phyloP scores from a whole-genome alignment of 2,113 vertebrate genomes.

The Oreotrochilus melanogaster region DNA sequence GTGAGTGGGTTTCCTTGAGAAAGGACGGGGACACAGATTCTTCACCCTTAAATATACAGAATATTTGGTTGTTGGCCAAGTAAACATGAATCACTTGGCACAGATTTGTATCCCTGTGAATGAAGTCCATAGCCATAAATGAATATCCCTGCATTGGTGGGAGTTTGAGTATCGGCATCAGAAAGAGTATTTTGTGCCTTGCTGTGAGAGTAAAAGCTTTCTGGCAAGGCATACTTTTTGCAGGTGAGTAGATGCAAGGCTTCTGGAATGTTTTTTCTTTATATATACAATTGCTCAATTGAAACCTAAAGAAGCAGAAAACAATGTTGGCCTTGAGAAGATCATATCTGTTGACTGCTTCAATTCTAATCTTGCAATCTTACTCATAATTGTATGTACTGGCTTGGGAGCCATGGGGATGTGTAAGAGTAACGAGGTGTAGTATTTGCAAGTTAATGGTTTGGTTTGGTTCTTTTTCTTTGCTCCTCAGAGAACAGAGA shows the following conservation, averaged over 20 bases:
- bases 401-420: not conserved
- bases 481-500: not conserved
- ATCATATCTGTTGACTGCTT: not conserved
- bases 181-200: not conserved
- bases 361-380: not conserved
- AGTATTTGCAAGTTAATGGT: not conserved
- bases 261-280: not conserved
- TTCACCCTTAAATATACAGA: not conserved
- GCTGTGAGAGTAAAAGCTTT: not conserved
- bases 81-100: slow-evolving; percentile 1
- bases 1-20: slow-evolving; percentile 1
- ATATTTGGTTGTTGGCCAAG: slow-evolving; percentile 20
- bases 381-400: not conserved
- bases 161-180: not conserved
- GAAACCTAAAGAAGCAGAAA: not conserved
- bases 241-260: slow-evolving; percentile 1
- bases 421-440: not conserved
- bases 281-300: not conserved
- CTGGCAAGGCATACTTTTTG: not conserved
- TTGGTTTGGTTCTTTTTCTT: not conserved
- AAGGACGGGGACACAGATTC: not conserved
- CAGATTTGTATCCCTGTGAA: not conserved
- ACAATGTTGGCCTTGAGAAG: not conserved
- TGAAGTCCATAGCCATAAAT: not conserved
- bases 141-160: not conserved